These are phyloP conservation scores for Orientallactaga sibirica DNA, from an alignment of 2,797 vertebrate species.

Conservation along the genomic window DNA sequence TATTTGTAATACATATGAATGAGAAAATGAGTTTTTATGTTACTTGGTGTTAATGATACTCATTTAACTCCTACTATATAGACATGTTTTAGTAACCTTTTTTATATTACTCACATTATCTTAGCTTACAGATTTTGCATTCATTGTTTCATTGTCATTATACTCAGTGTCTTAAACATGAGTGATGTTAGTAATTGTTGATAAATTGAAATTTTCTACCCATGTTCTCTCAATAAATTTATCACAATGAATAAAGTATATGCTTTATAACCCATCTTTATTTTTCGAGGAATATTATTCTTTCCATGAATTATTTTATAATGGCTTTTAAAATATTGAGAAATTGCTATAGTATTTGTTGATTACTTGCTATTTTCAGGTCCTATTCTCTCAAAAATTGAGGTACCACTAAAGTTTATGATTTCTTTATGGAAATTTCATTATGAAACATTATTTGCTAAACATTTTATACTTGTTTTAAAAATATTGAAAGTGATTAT, in stretches of 20 bases:
- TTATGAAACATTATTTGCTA: background rate
- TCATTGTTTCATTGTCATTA: background rate
- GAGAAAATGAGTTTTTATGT: background rate
- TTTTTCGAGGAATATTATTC: background rate
- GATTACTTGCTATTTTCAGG: background rate
- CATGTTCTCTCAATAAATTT: background rate
- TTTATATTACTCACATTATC: background rate
- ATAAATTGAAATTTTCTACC: background rate
- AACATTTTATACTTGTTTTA: conserved; percentile 19
- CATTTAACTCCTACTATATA: background rate
- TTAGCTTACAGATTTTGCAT: background rate
- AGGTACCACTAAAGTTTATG: background rate
- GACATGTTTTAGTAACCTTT: background rate
- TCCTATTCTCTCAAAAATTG: conserved; percentile 3
- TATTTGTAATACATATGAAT: background rate
- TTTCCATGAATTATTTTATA: background rate
- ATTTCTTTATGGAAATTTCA: background rate
- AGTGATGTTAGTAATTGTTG: background rate
- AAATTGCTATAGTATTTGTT: background rate
- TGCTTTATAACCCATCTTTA: background rate
- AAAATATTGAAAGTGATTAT: conserved; percentile 4
- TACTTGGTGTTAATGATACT: background rate
- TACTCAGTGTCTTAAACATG: background rate
- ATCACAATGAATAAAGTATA: background rate
- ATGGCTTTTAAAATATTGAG: background rate